phyloP scores from a whole-genome alignment of 2,888 invertebrate species.

The Coenonympha glycerion region DNA sequence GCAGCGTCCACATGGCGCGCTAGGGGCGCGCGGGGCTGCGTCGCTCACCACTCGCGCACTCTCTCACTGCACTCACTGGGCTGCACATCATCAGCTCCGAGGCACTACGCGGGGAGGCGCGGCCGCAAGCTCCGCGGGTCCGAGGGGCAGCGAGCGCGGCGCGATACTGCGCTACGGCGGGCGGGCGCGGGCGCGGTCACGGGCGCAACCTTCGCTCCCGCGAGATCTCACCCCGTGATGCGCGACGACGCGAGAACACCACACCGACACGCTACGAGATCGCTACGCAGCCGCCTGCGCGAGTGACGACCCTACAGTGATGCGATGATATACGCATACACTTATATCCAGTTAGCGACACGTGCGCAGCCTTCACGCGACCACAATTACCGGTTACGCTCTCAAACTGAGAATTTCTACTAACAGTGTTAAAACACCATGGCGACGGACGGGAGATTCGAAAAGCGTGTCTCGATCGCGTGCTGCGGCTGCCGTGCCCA shows the following conservation, averaged over 20 bases:
- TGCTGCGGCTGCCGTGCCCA: constrained; percentile 62
- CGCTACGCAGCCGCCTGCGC: constrained; percentile 41
- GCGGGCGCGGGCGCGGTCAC: constrained; percentile 66
- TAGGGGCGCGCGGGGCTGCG: constrained; percentile 50
- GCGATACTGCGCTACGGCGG: constrained; percentile 58
- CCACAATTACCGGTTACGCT: background rate
- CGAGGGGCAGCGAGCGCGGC: constrained; percentile 63
- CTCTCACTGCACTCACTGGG: constrained; percentile 58
- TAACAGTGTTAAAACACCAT: background rate
- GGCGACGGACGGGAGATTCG: background rate
- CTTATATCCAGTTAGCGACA: constrained; percentile 23
- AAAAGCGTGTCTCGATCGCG: constrained; percentile 47
- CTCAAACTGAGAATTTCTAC: background rate
- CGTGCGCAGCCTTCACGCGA: constrained; percentile 15
- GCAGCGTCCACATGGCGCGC: constrained; percentile 62
- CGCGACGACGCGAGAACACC: constrained; percentile 31
- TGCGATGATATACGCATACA: constrained; percentile 13
- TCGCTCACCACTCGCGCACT: constrained; percentile 53
- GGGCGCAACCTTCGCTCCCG: constrained; percentile 72
- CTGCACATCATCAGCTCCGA: constrained; percentile 58
- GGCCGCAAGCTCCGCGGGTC: constrained; percentile 43
- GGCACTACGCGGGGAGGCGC: constrained; percentile 48
- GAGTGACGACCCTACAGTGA: constrained; percentile 27
- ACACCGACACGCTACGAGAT: constrained; percentile 45
- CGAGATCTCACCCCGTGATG: constrained; percentile 65